Base-by-base conservation (phyloP, 2,888 invertebrate species). In the Drosophila fulvimacula region DNA sequence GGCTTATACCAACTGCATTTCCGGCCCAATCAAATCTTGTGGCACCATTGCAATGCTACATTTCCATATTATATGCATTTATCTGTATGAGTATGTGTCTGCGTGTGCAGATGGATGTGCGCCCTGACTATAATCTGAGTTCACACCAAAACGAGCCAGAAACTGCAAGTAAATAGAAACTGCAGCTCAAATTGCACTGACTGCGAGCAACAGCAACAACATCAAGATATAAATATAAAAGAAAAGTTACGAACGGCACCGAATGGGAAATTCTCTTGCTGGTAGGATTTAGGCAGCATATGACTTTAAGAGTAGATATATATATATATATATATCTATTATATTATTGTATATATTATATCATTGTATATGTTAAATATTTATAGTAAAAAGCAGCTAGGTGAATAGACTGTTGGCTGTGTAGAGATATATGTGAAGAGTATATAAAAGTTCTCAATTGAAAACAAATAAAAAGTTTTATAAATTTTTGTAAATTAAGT, bases 121-220 rank as follows among this genome's bases (percentile, higher is more conserved):
- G 52, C 36, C 34, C 44, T 56, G 55, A 21, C 53, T 39, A 41
- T 67, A 60, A 55, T 27, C 21, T 53, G 49, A 49, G 51, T 86
- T 86, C 87, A 81, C 87, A 83, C 71, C 72, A 51, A 55, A 62
- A 46, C 79, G 75, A 73, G 83, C 71, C 73, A 84, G 84, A 83
- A 84, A 87, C 80, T 87, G 83, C 83, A 84, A 87, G 83, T 83
- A 83, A 83, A 82, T 87, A 81, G 84, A 83, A 83, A 83, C 64
- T 81, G 81, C 86, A 80, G 73, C 72, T 76, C 44, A 52, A 71
- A 80, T 68, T 78, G 81, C 79, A 65, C 52, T 49, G 24, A 72
- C 49, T 49, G 19, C 44, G 60, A 46, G 0, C n/a, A 46, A 11
- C 46, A 27, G 46, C 46, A 27, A n/a, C 24, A 27, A 10, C 36